Evolutionary conservation across 2,797 vertebrate genomes (phyloP).

Genomic region (Atherinosoma microstoma): DNA sequence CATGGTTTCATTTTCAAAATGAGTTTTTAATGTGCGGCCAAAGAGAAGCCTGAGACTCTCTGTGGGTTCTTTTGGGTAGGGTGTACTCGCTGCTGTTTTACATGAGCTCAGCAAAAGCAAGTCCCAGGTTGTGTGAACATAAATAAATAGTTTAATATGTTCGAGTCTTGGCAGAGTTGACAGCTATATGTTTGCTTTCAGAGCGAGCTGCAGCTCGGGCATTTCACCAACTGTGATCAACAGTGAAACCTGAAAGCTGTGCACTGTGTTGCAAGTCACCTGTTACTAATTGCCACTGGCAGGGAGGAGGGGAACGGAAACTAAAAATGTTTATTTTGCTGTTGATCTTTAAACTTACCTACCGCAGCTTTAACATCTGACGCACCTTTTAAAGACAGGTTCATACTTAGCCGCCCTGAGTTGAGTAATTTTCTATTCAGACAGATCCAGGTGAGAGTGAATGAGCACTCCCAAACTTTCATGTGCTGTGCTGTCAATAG

Average conservation of each 20-base stretch:
- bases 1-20: background rate
- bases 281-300: slow-evolving; percentile 64
- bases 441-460: slow-evolving; percentile 21
- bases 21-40: slow-evolving; percentile 1
- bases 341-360: slow-evolving; percentile 74
- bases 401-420: slow-evolving; percentile 26
- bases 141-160: slow-evolving; percentile 50
- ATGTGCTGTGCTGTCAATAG: slow-evolving; percentile 5
- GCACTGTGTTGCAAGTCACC: slow-evolving; percentile 64
- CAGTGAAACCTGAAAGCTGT: slow-evolving; percentile 42
- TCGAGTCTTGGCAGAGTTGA: slow-evolving; percentile 43
- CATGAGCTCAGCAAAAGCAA: slow-evolving; percentile 29
- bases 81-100: slow-evolving; percentile 27
- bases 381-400: slow-evolving; percentile 12
- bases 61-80: background rate
- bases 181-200: slow-evolving; percentile 42
- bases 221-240: slow-evolving; percentile 45
- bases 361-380: slow-evolving; percentile 52
- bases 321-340: slow-evolving; percentile 63
- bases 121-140: slow-evolving; percentile 24
- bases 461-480: slow-evolving; percentile 7
- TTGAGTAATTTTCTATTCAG: slow-evolving; percentile 35
- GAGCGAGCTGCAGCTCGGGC: slow-evolving; percentile 28
- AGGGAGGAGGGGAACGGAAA: slow-evolving; percentile 52
- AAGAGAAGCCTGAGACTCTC: slow-evolving; percentile 12